Percentiles rank a stretch among this genome's conserved stretches.
Evolutionary conservation across 1,140 invertebrate species (phyloP).

Genomic region (Diprion similis): DNA sequence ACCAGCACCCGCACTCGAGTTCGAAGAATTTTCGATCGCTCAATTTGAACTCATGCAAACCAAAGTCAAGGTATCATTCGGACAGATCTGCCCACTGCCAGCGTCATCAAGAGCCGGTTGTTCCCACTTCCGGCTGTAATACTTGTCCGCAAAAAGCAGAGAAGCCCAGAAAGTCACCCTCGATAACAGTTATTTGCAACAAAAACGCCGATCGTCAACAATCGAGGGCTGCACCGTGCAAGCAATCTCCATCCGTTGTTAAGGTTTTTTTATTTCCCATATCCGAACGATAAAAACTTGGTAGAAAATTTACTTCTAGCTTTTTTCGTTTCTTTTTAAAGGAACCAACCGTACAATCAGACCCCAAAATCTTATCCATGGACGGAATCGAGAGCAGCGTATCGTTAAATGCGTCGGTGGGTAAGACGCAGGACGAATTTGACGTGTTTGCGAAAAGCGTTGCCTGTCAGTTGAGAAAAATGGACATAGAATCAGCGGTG

Average conservation of each 20-base stretch:
- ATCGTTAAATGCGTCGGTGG: neutral
- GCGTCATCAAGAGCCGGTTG: neutral
- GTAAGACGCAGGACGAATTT: slow-evolving; percentile 20
- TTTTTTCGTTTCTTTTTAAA: neutral
- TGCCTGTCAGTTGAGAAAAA: slow-evolving; percentile 26
- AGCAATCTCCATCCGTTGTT: neutral
- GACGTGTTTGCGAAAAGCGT: slow-evolving; percentile 31
- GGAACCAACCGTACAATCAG: neutral
- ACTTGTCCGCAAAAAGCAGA: neutral
- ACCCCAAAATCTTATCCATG: neutral
- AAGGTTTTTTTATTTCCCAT: neutral
- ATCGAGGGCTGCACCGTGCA: neutral
- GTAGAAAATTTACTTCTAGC: too few relatives aligned
- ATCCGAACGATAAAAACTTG: too few relatives aligned
- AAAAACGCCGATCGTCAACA: neutral
- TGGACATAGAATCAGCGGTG: slow-evolving; percentile 21
- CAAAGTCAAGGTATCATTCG: neutral
- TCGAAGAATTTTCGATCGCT: neutral
- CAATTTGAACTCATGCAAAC: neutral
- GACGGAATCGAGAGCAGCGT: neutral
- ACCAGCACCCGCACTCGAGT: neutral
- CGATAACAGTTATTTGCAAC: neutral
- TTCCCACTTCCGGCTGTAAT: neutral
- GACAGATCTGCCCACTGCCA: neutral
- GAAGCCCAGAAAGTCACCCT: neutral